These are phyloP conservation scores for Microcebus murinus DNA, from an alignment of 2,113 vertebrate genomes.

Conservation along the genomic window DNA sequence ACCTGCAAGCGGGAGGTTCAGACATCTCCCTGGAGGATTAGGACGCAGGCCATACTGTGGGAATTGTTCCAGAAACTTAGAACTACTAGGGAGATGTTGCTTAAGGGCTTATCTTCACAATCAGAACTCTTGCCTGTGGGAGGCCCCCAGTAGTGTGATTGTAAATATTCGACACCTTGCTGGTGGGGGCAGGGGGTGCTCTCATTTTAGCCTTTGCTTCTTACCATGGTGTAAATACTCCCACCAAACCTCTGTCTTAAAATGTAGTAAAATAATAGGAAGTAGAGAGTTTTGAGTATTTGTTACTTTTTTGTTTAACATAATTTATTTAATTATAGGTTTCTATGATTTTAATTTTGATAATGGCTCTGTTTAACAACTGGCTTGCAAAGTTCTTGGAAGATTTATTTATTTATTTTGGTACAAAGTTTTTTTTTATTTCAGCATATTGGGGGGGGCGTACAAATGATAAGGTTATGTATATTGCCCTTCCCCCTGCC, in stretches of 20 bases:
- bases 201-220: neutral
- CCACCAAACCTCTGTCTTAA: neutral
- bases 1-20: neutral
- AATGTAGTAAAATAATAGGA: conserved; percentile 14
- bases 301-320: conserved; percentile 19
- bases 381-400: neutral
- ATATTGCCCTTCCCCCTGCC: no score
- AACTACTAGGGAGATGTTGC: neutral
- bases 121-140: neutral
- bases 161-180: neutral
- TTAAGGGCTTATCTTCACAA: neutral
- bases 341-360: conserved; percentile 1
- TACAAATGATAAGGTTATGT: no score
- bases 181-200: neutral
- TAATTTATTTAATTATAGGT: neutral
- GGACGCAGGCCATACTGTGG: neutral
- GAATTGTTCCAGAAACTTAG: neutral
- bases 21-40: neutral
- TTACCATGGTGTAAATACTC: neutral
- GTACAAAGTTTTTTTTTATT: no score
- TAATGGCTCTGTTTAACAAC: neutral
- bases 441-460: no score
- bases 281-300: neutral
- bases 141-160: no score
- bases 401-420: neutral